Evolutionary conservation across 2,797 vertebrate genomes (phyloP), one percentile per base, ranked within the genome.

Genomic region (Lophotriccus pileatus): DNA sequence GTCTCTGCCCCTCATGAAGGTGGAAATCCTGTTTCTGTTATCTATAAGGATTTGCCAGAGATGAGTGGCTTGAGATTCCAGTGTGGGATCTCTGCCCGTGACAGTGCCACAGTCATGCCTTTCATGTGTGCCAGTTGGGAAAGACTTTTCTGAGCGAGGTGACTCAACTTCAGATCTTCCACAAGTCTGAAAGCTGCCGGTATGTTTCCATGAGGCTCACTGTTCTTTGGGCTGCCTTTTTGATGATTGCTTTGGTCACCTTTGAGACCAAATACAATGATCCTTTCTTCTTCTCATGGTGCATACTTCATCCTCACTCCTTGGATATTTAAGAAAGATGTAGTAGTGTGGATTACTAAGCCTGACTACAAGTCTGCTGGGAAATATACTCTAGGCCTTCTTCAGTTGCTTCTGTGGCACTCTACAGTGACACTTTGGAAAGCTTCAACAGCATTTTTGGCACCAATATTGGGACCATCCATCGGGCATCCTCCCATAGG

Each of bases 51-150:
- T 76, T n/a, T 81, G 44, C 20, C 47, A 63, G 47, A 30, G 30
- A 23, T 50, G 27, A 27, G 12, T 32, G 66, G 27, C 27, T 68
- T 23, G 47, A 89, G 22, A 74, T 39, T 91, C 21, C 67, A 41
- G 13, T 84, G 7, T 19, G 60, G 21, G 34, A 22, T 59, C 47
- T 67, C 74, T 67, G 36, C 19, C 39, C 0, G 0, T 55, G 58
- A 19, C 41, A 32, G 39, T 41, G 47, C 43, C 0, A 0, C 28
- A 24, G 23, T 37, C 0, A 0, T 44, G 64, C 14, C 19, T 47
- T 25, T 72, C 43, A 3, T 1, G 5, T 7, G 6, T 69, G 62
- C 67, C 11, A 21, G 37, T 2, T 69, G 32, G 28, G 47, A 74
- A 82, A 39, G 0, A 4, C 10, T 82, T 75, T 68, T 56, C 41